Percentiles rank a stretch among this genome's conserved stretches.
phyloP scores from a whole-genome alignment of 2,113 vertebrate species.

The Rallus limicola region DNA sequence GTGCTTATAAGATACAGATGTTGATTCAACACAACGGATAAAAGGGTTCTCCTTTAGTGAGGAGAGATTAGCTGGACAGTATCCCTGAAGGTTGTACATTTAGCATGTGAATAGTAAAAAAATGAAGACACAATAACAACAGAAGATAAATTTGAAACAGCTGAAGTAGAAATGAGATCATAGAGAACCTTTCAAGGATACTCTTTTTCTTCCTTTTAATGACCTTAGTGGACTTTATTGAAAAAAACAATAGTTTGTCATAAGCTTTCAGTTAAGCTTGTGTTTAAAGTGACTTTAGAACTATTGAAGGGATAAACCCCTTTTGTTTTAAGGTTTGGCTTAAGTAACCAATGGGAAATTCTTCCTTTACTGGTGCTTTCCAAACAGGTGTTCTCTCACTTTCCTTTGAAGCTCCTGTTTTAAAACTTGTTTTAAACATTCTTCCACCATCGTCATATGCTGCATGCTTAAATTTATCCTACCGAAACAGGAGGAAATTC shows the following conservation, averaged over 20 bases:
- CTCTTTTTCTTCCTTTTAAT: neutral
- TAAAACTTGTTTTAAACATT: neutral
- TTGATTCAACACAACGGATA: constrained; percentile 20
- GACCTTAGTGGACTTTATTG: constrained; percentile 5
- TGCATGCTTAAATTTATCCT: neutral
- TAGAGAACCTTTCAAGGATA: constrained; percentile 12
- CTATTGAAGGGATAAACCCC: neutral
- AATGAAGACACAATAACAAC: constrained; percentile 23
- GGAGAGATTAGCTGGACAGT: constrained; percentile 57
- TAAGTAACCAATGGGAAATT: neutral
- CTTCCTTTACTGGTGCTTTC: neutral
- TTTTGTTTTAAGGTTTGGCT: constrained; percentile 15
- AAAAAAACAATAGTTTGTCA: constrained; percentile 40
- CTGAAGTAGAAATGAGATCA: constrained; percentile 65
- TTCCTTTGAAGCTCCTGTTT: neutral
- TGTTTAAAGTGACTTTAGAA: constrained; percentile 14
- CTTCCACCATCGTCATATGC: neutral
- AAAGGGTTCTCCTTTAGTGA: constrained; percentile 53
- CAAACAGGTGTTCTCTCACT: neutral
- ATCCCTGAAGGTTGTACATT: constrained; percentile 41
- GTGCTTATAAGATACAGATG: constrained; percentile 71
- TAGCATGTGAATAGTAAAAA: constrained; percentile 29
- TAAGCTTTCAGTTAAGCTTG: constrained; percentile 48
- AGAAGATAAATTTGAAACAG: constrained; percentile 62
- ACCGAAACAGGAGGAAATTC: neutral